Conservation (phyloP, 92 coral and sea anemone genomes). For the Bergia puertoricense region DNA sequence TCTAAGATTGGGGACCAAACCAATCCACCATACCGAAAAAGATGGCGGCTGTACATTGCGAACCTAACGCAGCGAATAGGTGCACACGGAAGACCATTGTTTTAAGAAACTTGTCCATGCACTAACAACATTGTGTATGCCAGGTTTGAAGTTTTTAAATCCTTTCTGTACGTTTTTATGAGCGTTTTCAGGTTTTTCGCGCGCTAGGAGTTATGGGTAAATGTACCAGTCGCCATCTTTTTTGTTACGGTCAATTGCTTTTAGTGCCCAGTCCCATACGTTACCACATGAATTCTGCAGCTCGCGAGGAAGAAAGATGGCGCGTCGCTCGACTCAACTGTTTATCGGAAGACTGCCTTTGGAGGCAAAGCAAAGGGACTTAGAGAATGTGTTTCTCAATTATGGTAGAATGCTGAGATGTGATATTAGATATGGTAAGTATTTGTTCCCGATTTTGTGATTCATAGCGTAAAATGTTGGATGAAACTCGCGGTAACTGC, state of each 20-base stretch:
- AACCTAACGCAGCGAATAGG: no score
- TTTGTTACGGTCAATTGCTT: no score
- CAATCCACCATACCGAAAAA: no score
- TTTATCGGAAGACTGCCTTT: constrained; percentile 71
- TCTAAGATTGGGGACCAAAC: background rate
- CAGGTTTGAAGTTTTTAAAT: no score
- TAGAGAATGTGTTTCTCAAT: constrained; percentile 61
- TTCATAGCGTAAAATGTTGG: background rate
- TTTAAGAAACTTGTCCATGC: no score
- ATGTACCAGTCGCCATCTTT: no score
- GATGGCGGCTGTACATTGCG: no score
- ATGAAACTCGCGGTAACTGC: background rate
- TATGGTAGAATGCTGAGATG: constrained; percentile 66
- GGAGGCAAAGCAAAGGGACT: constrained; percentile 63
- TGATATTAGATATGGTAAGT: constrained; percentile 62
- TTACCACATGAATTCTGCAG: constrained; percentile 9
- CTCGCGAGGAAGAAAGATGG: constrained; percentile 54
- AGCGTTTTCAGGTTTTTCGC: no score
- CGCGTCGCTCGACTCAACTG: constrained; percentile 61
- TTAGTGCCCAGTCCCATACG: constrained; percentile 24
- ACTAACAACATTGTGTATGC: no score
- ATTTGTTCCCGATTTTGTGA: background rate
- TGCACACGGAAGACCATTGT: no score
- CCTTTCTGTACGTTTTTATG: no score
- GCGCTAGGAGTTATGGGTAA: no score